Evolutionary conservation across 2,888 invertebrate species (phyloP).

Genomic region (Gari tellinella): DNA sequence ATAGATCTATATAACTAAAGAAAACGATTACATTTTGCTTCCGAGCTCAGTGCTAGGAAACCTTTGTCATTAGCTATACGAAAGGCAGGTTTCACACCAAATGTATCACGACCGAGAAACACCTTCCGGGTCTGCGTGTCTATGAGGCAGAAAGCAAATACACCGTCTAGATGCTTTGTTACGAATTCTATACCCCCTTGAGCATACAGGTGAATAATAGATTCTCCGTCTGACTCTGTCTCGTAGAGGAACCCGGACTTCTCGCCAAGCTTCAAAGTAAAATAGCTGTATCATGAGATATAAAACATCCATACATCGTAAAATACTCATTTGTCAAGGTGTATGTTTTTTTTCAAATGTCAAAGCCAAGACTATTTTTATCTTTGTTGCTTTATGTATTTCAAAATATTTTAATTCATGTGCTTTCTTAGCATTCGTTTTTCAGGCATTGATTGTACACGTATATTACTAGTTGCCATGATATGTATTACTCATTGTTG

Average conservation of each 20-base stretch:
- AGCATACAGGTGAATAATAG: constrained; percentile 89
- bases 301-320: no score
- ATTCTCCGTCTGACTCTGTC: constrained; percentile 85
- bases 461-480: no score
- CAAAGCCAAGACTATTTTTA: no score
- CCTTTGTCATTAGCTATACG: constrained; percentile 84
- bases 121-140: constrained; percentile 89
- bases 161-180: constrained; percentile 91
- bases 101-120: constrained; percentile 91
- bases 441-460: no score
- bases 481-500: no score
- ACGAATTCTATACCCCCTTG: constrained; percentile 88
- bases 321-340: no score
- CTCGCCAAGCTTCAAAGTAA: constrained; percentile 75
- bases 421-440: no score
- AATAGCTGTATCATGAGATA: no score
- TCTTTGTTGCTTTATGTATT: no score
- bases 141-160: constrained; percentile 91
- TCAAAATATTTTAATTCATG: no score
- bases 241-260: constrained; percentile 78
- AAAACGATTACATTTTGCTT: constrained; percentile 79
- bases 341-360: no score
- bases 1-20: neutral
- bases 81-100: constrained; percentile 92
- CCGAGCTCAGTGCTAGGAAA: constrained; percentile 83